A percentile compares a stretch with the other conserved stretches of the same genome.
phyloP scores from a whole-genome alignment of 2,797 vertebrate genomes.

The Harpagifer antarcticus region DNA sequence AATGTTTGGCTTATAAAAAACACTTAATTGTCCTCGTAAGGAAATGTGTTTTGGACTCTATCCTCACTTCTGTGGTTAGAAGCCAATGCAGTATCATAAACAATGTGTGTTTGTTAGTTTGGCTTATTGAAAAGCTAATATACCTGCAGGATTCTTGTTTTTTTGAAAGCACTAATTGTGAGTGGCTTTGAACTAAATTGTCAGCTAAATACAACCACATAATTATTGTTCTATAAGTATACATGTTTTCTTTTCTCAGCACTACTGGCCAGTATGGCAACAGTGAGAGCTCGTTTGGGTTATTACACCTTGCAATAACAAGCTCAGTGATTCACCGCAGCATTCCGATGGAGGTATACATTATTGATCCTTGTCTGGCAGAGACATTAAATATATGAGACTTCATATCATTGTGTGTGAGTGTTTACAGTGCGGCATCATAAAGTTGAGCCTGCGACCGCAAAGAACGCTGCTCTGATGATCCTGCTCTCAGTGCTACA shows the following conservation, averaged over 20 bases:
- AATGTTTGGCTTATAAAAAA: too few relatives aligned
- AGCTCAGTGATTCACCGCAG: slow-evolving; percentile 23
- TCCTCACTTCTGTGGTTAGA: too few relatives aligned
- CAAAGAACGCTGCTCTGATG: background rate
- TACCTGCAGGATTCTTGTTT: too few relatives aligned
- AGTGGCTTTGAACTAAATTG: too few relatives aligned
- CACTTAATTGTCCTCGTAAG: too few relatives aligned
- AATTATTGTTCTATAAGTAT: too few relatives aligned
- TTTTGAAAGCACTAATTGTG: too few relatives aligned
- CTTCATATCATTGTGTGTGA: slow-evolving; percentile 15
- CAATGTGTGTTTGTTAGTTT: too few relatives aligned
- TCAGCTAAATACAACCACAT: too few relatives aligned
- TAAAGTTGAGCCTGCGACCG: slow-evolving; percentile 35
- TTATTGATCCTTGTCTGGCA: slow-evolving; percentile 46
- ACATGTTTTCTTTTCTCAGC: background rate
- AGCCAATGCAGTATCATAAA: too few relatives aligned
- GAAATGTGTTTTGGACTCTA: too few relatives aligned
- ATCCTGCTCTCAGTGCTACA: slow-evolving; percentile 39
- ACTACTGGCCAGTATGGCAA: background rate
- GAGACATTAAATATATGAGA: slow-evolving; percentile 31
- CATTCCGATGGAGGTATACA: slow-evolving; percentile 39
- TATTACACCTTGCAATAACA: background rate
- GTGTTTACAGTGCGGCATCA: slow-evolving; percentile 14
- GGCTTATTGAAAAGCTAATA: too few relatives aligned
- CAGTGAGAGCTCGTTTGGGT: background rate